Evolutionary conservation across 2,797 vertebrate genomes (phyloP).

Genomic region (Lates japonicus): DNA sequence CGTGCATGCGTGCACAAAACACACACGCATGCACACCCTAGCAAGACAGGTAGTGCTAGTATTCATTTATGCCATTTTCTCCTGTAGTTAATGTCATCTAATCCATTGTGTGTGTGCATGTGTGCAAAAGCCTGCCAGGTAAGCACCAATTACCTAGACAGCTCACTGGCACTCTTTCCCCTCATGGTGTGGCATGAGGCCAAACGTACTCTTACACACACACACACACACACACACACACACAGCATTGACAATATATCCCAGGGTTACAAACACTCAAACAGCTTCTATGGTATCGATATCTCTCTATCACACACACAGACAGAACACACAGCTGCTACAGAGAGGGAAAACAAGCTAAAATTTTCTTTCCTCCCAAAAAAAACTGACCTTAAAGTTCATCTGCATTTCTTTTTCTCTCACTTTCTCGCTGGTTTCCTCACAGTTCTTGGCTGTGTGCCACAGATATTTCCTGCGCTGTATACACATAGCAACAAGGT

Average conservation of each 20-base stretch:
- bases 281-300: slow-evolving; percentile 35
- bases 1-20: neutral
- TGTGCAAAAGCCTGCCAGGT: slow-evolving; percentile 78
- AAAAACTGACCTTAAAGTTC: slow-evolving; percentile 64
- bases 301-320: slow-evolving; percentile 41
- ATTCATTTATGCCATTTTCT: slow-evolving; percentile 78
- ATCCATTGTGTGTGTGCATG: slow-evolving; percentile 50
- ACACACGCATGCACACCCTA: slow-evolving; percentile 27
- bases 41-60: slow-evolving; percentile 47
- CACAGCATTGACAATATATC: slow-evolving; percentile 32
- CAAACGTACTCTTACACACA: slow-evolving; percentile 53
- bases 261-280: slow-evolving; percentile 42
- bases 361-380: slow-evolving; percentile 23
- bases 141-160: slow-evolving; percentile 83
- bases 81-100: slow-evolving; percentile 77
- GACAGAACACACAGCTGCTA: slow-evolving; percentile 41
- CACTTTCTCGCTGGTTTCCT: slow-evolving; percentile 58
- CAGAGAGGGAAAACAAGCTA: neutral
- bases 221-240: slow-evolving; percentile 27
- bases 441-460: slow-evolving; percentile 66
- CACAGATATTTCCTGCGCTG: slow-evolving; percentile 70
- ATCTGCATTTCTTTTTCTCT: slow-evolving; percentile 59
- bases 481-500: slow-evolving; percentile 62
- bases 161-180: slow-evolving; percentile 71
- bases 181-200: slow-evolving; percentile 72